A percentile compares a stretch with the other conserved stretches of the same genome.
Conservation (phyloP, 2,888 invertebrate genomes). For the Coleophora deauratella region DNA sequence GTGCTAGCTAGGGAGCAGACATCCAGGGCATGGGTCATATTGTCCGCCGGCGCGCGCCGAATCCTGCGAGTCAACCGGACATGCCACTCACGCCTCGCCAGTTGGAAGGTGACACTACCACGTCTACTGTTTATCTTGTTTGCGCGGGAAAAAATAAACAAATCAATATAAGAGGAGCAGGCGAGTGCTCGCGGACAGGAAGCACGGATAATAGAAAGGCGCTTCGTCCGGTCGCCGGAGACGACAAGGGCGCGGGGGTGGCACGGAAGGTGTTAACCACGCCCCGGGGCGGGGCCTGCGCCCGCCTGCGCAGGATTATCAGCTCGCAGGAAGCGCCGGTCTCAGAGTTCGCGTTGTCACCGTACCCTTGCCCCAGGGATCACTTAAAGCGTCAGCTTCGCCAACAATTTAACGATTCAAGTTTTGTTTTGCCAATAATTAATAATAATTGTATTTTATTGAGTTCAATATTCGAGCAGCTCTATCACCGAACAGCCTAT, state of each 20-base stretch:
- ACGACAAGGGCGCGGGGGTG: slow-evolving; percentile 27
- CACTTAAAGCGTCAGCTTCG: too few relatives aligned
- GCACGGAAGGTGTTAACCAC: slow-evolving; percentile 25
- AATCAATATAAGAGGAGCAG: slow-evolving; percentile 61
- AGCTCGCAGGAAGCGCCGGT: slow-evolving; percentile 12
- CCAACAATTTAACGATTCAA: too few relatives aligned
- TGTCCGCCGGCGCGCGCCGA: not conserved
- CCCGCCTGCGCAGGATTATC: slow-evolving; percentile 34
- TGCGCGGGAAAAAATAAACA: slow-evolving; percentile 67
- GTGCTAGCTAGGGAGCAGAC: not conserved
- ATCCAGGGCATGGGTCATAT: slow-evolving; percentile 1
- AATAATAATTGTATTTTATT: too few relatives aligned
- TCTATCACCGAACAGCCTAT: too few relatives aligned
- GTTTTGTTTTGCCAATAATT: too few relatives aligned
- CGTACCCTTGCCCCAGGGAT: too few relatives aligned
- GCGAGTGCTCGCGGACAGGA: slow-evolving; percentile 70
- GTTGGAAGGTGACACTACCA: slow-evolving; percentile 37
- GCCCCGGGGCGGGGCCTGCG: slow-evolving; percentile 31
- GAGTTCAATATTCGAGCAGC: too few relatives aligned
- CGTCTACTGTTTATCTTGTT: slow-evolving; percentile 51
- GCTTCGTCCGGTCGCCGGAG: slow-evolving; percentile 40
- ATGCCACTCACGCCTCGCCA: slow-evolving; percentile 36
- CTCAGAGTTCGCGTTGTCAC: too few relatives aligned
- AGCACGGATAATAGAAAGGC: slow-evolving; percentile 67
- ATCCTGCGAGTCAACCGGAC: slow-evolving; percentile 15